Evolutionary conservation across 2,888 invertebrate species (phyloP), one percentile per base, ranked within the genome.

Genomic region (Polia nebulosa): DNA sequence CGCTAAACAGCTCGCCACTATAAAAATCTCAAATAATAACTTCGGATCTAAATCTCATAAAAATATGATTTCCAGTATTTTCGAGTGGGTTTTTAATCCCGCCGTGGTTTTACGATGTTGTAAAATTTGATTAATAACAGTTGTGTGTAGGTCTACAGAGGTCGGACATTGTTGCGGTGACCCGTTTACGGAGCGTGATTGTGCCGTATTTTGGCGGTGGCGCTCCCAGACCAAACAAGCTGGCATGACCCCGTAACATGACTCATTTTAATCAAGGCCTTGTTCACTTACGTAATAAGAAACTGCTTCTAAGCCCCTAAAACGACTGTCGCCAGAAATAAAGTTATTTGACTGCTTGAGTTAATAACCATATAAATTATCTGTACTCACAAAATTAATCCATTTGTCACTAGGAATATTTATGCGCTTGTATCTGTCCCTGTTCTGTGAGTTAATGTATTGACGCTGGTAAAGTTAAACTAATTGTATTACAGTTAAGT

Each of bases 91-190:
- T 91, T 82, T 89, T 95, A 95, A 95, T 95, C 94, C 92, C 91
- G 88, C 83, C 88, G 89, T 86, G 91, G 91, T 91, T 95, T 95
- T 94, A 95, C 94, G 94, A 93, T 86, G 92, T 78, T 91, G 90
- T 95, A 92, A 95, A 95, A 93, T 78, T 93, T 94, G 95, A 95
- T 95, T 94, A 95, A 95, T 94, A 94, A 91, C 92, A 87, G 90
- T 89, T 89, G 87, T 82, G 90, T 88, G 88, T 88, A 88, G 84
- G 83, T 83, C 84, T 88, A 85, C 86, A 89, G 88, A 91, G 91
- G 91, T 91, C 85, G 88, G 78, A 94, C 95, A 92, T 88, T 92
- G 94, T 95, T 94, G 94, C 94, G 79, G 78, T 94, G 94, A 94
- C 94, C 94, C 90, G 93, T 93, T 91, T 94, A 87, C 82, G 84